Evolutionary conservation across 2,797 vertebrate genomes (phyloP), one percentile per base, ranked within the genome.

Genomic region (Capromys pilorides): DNA sequence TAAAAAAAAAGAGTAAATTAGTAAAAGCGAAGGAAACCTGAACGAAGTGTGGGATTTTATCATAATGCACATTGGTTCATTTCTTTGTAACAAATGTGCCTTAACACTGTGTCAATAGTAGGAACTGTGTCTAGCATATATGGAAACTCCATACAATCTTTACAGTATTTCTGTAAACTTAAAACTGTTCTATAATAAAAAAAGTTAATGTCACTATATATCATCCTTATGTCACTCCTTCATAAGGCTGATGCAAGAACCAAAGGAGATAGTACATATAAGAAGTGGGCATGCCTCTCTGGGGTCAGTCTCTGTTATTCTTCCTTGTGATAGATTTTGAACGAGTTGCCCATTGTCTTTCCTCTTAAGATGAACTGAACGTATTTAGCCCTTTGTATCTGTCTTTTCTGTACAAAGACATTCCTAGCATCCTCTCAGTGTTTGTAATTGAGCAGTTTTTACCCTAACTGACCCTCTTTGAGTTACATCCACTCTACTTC

Each of bases 391-490:
- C 83, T 18, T 69, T 22, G 21, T 59, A 19, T 57, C 95, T 77
- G 66, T 49, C 39, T 81, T 57, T 41, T 67, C 57, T 86, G 39
- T 21, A 21, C n/a, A 13, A 75, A 75, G 59, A 81, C 69, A 41
- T 21, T 16, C 36, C 54, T 22, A 64, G n/a, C 64, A 24, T 21
- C 31, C 28, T 84, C 19, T 66, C 16, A 4, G 45, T 45, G 33
- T 88, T 84, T 86, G 31, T 79, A 36, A n/a, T 61, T 64, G 66
- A 86, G 41, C 36, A 8, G 79, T 57, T 93, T 95, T 94, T 57
- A 85, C 81, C 73, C 83, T 78, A 64, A 49, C 31, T 80, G 88
- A 69, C n/a, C 22, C 73, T 45, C 16, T 93, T 64, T 51, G 54
- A 92, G 62, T 66, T 22, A 39, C 8, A 86, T 86, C 39, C 51